These are phyloP conservation scores for Parapsyche elsis DNA, from an alignment of 1,140 invertebrate species.

Conservation along the genomic window DNA sequence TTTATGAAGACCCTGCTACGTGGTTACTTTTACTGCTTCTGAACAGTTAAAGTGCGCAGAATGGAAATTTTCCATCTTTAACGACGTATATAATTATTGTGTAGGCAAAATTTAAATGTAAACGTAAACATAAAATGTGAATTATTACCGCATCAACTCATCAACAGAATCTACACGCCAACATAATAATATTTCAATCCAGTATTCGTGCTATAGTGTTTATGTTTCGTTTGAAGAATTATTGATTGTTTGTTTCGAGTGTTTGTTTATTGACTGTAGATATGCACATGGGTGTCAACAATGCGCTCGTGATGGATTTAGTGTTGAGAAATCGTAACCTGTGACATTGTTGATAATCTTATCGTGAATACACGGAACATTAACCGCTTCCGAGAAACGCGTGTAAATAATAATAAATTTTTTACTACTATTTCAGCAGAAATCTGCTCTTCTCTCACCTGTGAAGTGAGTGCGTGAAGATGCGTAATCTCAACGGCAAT, in stretches of 20 bases:
- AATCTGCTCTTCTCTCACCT: conserved; percentile 8
- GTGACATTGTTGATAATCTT: conserved; percentile 11
- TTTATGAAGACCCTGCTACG: too few species aligned
- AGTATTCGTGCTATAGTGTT: too few species aligned
- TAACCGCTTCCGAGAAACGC: conserved; percentile 16
- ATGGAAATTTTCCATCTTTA: neutral
- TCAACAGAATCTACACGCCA: too few species aligned
- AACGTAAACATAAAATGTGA: neutral
- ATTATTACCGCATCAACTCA: too few species aligned
- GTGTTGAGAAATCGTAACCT: neutral
- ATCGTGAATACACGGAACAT: conserved; percentile 21
- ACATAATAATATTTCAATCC: too few species aligned
- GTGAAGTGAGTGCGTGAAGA: conserved; percentile 42
- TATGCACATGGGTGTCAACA: too few species aligned
- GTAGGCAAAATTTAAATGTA: neutral
- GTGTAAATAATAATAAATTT: conserved; percentile 23
- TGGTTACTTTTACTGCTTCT: neutral
- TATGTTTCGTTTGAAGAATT: too few species aligned
- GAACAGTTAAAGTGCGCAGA: neutral
- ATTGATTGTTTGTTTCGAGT: too few species aligned
- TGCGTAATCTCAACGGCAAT: conserved; percentile 36
- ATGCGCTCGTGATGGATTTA: neutral
- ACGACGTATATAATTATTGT: neutral
- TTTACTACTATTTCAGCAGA: conserved; percentile 7
- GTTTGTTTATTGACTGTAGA: too few species aligned